Evolutionary conservation across 92 coral and sea anemone species (phyloP).

Genomic region (Bergia puertoricense): DNA sequence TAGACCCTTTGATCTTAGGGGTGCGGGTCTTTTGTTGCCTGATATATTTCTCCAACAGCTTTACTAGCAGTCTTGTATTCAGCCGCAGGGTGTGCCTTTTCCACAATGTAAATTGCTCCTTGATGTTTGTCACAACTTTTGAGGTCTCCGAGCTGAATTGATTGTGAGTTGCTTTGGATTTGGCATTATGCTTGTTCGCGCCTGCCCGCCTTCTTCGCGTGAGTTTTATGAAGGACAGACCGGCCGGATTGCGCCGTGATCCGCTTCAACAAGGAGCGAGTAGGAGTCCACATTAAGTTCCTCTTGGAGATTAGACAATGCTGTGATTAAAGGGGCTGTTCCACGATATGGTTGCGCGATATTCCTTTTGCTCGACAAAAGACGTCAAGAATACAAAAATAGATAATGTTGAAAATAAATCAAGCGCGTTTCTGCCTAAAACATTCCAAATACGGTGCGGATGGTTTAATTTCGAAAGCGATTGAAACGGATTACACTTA

Average conservation of each 20-base stretch:
- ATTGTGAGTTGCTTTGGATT: background rate
- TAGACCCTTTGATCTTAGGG: background rate
- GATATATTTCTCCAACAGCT: background rate
- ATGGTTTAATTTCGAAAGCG: too few species aligned
- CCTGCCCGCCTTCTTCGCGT: background rate
- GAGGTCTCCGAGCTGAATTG: background rate
- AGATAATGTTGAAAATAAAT: too few species aligned
- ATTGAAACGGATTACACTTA: too few species aligned
- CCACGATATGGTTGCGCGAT: too few species aligned
- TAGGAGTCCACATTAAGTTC: background rate
- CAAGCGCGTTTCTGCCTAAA: background rate
- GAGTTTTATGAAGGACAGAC: background rate
- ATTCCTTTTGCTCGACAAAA: too few species aligned
- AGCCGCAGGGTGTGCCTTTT: slow-evolving; percentile 8
- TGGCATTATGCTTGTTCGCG: background rate
- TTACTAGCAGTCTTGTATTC: slow-evolving; percentile 5
- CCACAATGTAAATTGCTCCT: background rate
- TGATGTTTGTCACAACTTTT: background rate
- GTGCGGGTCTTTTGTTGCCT: background rate
- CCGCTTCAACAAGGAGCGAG: slow-evolving; percentile 9
- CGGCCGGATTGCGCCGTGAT: background rate
- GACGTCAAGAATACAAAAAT: too few species aligned
- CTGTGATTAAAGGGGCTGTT: background rate
- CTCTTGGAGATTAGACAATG: slow-evolving; percentile 8
- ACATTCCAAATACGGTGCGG: background rate